Percentiles rank a stretch among this genome's conserved stretches.
Evolutionary conservation across 2,113 vertebrate species (phyloP).

Genomic region (Lipophrys pholis): DNA sequence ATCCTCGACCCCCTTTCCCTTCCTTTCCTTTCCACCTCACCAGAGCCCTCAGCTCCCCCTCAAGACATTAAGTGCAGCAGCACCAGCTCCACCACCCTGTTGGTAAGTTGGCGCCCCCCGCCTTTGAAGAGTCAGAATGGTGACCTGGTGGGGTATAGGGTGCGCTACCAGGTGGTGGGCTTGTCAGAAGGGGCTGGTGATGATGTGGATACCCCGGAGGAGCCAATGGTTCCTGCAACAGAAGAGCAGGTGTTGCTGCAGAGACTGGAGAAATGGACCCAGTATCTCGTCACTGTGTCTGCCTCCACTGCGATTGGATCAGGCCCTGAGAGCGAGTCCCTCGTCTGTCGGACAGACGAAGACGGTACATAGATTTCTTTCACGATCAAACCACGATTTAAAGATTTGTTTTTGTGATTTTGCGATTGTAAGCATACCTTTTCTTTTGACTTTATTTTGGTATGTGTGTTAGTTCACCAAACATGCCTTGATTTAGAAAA

Average conservation of each 20-base stretch:
- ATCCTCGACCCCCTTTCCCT: constrained; percentile 61
- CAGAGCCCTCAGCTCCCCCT: constrained; percentile 99
- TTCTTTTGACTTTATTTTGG: not conserved
- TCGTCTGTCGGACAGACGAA: constrained; percentile 94
- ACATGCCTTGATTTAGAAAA: not conserved
- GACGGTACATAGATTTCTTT: constrained; percentile 85
- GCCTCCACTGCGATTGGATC: constrained; percentile 91
- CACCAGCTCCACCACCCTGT: constrained; percentile 95
- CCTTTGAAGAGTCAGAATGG: constrained; percentile 94
- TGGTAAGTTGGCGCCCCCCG: constrained; percentile 98
- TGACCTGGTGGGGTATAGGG: constrained; percentile 92
- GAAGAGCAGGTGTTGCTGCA: constrained; percentile 90
- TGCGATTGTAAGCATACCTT: too few species aligned
- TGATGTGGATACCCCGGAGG: constrained; percentile 84
- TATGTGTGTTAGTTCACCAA: not conserved
- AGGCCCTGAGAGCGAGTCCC: constrained; percentile 93
- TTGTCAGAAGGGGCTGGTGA: constrained; percentile 86
- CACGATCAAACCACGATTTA: too few species aligned
- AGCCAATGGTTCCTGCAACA: constrained; percentile 86
- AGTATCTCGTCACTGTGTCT: constrained; percentile 91
- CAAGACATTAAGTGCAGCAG: constrained; percentile 97
- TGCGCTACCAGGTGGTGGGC: constrained; percentile 91
- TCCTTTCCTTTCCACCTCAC: constrained; percentile 80
- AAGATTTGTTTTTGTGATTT: too few species aligned
- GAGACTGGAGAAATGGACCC: constrained; percentile 97